Evolutionary conservation across 2,888 invertebrate species (phyloP).

Genomic region (Acleris emargana): DNA sequence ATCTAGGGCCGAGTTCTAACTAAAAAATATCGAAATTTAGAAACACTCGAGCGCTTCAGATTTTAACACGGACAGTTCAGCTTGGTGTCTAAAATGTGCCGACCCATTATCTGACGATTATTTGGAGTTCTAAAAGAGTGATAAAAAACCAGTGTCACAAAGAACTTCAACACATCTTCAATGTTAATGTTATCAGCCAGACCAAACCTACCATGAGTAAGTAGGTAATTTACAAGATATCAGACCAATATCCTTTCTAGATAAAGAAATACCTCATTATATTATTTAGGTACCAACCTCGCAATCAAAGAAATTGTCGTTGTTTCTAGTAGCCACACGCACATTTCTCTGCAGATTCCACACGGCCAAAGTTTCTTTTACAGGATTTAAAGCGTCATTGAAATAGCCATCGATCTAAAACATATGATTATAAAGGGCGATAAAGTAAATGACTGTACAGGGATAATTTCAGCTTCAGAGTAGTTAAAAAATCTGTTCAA

Average conservation of each 20-base stretch:
- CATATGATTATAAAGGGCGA: neutral
- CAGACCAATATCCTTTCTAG: slow-evolving; percentile 12
- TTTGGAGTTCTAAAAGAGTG: too few species aligned
- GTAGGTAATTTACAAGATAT: slow-evolving; percentile 18
- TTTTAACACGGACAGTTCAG: too few species aligned
- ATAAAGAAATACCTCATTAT: slow-evolving; percentile 1
- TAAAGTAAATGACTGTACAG: neutral
- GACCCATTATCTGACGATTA: too few species aligned
- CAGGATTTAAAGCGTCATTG: slow-evolving; percentile 56
- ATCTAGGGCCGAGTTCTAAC: too few species aligned
- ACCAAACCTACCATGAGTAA: neutral
- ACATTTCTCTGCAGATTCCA: slow-evolving; percentile 63
- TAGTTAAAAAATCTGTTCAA: too few species aligned
- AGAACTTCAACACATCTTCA: neutral
- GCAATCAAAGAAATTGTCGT: slow-evolving; percentile 64
- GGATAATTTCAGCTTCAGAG: too few species aligned
- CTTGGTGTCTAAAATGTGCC: too few species aligned
- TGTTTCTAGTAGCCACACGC: slow-evolving; percentile 54
- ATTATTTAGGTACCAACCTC: slow-evolving; percentile 63
- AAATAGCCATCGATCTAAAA: slow-evolving; percentile 55
- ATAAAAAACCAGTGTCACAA: neutral
- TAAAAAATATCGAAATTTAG: too few species aligned
- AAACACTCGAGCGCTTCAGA: too few species aligned
- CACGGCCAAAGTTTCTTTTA: slow-evolving; percentile 51
- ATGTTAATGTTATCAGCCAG: slow-evolving; percentile 10